These are phyloP conservation scores for Cephalopholis sonnerati DNA, from an alignment of 2,113 vertebrate species.

Conservation along the genomic window DNA sequence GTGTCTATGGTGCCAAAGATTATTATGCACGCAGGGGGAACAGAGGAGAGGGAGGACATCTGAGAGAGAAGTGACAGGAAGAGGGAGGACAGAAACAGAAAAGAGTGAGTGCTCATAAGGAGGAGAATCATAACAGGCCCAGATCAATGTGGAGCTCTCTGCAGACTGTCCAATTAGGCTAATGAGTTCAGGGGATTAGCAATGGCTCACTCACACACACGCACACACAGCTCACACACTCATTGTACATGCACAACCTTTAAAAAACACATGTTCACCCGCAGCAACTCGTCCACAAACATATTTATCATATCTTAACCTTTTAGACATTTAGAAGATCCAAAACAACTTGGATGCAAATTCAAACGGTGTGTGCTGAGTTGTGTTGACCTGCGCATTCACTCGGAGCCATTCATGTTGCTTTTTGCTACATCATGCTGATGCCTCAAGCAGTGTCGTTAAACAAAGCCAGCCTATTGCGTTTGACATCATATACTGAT, in stretches of 20 bases:
- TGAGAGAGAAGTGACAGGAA: slow-evolving; percentile 15
- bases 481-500: slow-evolving; percentile 24
- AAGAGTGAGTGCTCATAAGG: slow-evolving; percentile 42
- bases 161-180: slow-evolving; percentile 80
- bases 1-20: slow-evolving; percentile 11
- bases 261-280: slow-evolving; percentile 47
- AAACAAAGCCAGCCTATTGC: slow-evolving; percentile 19
- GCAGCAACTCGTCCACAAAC: slow-evolving; percentile 25
- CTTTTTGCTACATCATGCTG: slow-evolving; percentile 49
- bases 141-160: slow-evolving; percentile 72
- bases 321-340: slow-evolving; percentile 33
- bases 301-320: slow-evolving; percentile 37
- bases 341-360: slow-evolving; percentile 9
- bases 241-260: slow-evolving; percentile 49
- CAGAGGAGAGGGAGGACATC: slow-evolving; percentile 19
- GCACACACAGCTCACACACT: background rate
- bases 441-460: slow-evolving; percentile 6
- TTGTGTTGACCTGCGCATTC: background rate
- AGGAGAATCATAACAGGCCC: slow-evolving; percentile 60
- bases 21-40: background rate
- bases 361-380: background rate
- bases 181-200: slow-evolving; percentile 80
- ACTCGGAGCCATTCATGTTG: background rate
- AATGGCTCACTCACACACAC: slow-evolving; percentile 24
- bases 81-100: slow-evolving; percentile 29